Percentiles rank a stretch among this genome's conserved stretches.
Conservation (phyloP, 1,140 invertebrate species). For the Lordiphosa clarofinis region DNA sequence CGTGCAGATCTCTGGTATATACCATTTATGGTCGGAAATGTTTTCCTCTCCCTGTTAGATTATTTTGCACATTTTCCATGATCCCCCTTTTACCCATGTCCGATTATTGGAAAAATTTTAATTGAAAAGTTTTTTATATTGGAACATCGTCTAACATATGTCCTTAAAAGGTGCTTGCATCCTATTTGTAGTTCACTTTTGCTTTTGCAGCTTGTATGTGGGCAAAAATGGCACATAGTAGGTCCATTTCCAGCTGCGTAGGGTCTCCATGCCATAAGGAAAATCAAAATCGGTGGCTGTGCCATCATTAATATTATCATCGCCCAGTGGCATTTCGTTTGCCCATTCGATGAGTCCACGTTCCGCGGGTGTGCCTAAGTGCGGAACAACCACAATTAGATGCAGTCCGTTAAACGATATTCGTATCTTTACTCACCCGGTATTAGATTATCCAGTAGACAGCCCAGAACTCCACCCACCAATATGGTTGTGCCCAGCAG, state of each 20-base stretch:
- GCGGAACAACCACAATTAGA: slow-evolving; percentile 1
- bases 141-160: too few species aligned
- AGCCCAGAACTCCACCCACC: slow-evolving; percentile 89
- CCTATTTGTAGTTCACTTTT: slow-evolving; percentile 24
- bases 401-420: background rate
- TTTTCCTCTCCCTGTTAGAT: too few species aligned
- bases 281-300: slow-evolving; percentile 86
- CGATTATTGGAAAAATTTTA: too few species aligned
- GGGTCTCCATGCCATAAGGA: slow-evolving; percentile 84
- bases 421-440: slow-evolving; percentile 83
- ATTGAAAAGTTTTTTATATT: too few species aligned
- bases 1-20: too few species aligned
- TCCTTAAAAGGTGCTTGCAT: too few species aligned
- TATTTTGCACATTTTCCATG: too few species aligned
- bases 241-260: slow-evolving; percentile 81
- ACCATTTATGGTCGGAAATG: too few species aligned
- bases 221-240: slow-evolving; percentile 85
- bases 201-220: slow-evolving; percentile 82
- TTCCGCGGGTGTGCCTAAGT: slow-evolving; percentile 84
- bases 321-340: slow-evolving; percentile 85
- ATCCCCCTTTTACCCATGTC: too few species aligned
- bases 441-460: slow-evolving; percentile 91
- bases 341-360: slow-evolving; percentile 86
- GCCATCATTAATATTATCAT: slow-evolving; percentile 79
- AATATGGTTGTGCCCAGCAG: slow-evolving; percentile 92